Conservation (phyloP, 2,888 invertebrate genomes). For the Aspidiotus rigidus region DNA sequence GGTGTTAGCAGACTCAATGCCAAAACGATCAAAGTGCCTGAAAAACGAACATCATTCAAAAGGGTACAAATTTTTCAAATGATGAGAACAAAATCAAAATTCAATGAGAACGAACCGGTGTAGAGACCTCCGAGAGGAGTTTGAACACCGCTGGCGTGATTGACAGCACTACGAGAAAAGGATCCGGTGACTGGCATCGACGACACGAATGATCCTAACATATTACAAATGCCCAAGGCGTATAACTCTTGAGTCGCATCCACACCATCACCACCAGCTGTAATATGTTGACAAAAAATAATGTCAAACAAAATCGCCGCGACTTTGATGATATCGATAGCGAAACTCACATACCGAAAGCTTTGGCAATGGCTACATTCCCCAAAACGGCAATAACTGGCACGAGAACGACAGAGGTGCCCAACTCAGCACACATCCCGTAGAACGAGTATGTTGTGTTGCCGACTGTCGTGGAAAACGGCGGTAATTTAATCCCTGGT, state of each 20-base stretch:
- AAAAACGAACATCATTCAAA: constrained; percentile 38
- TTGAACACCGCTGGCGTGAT: constrained; percentile 86
- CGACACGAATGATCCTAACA: constrained; percentile 76
- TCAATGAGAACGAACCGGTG: constrained; percentile 51
- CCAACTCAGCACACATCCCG: constrained; percentile 69
- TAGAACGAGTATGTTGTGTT: constrained; percentile 53
- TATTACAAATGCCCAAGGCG: constrained; percentile 74
- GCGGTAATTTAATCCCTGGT: constrained; percentile 58
- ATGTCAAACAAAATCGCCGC: constrained; percentile 41
- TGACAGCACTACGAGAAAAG: constrained; percentile 82
- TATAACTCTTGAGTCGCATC: constrained; percentile 85
- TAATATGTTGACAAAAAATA: constrained; percentile 4
- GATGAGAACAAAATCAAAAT: background rate
- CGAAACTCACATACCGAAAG: constrained; percentile 62
- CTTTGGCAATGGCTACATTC: constrained; percentile 91
- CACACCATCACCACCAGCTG: constrained; percentile 66
- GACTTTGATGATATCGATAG: background rate
- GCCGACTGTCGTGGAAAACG: constrained; percentile 56
- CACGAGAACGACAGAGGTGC: constrained; percentile 73
- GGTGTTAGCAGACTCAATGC: constrained; percentile 79
- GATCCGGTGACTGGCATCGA: constrained; percentile 88
- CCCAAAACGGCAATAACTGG: constrained; percentile 85
- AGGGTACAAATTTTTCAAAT: background rate
- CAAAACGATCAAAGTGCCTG: constrained; percentile 67
- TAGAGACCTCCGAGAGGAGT: constrained; percentile 80